These are phyloP conservation scores for Lamproptera curius DNA, from an alignment of 2,888 invertebrate species.

Conservation along the genomic window DNA sequence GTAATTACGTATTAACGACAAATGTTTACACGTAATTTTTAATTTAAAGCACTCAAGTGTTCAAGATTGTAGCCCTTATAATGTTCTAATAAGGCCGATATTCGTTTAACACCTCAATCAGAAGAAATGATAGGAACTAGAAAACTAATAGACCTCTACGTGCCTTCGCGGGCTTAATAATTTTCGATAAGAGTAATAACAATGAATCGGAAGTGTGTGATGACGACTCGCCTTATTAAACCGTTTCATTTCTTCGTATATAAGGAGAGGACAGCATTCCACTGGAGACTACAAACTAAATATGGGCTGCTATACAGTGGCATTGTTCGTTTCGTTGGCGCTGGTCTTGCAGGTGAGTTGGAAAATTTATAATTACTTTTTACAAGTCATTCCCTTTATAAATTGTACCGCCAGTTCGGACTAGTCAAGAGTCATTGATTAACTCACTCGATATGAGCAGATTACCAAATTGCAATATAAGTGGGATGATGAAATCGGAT, in stretches of 20 bases:
- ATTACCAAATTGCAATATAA: no score
- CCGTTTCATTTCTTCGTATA: slow-evolving; percentile 42
- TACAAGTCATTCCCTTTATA: no score
- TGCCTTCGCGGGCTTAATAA: slow-evolving; percentile 29
- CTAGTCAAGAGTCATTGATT: no score
- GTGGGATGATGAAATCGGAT: no score
- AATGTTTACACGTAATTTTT: not conserved
- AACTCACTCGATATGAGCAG: no score
- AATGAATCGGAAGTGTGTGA: slow-evolving; percentile 32
- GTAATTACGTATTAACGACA: slow-evolving; percentile 13
- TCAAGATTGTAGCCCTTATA: not conserved
- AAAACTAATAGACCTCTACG: slow-evolving; percentile 30
- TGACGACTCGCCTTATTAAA: slow-evolving; percentile 39
- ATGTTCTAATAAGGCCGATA: not conserved
- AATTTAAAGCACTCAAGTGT: not conserved
- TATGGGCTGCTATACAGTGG: slow-evolving; percentile 42
- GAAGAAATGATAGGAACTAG: slow-evolving; percentile 10
- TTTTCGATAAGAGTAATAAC: slow-evolving; percentile 19
- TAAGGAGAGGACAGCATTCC: slow-evolving; percentile 30
- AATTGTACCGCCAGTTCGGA: no score
- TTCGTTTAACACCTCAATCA: not conserved
- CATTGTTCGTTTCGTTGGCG: slow-evolving; percentile 35
- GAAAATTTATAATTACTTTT: no score
- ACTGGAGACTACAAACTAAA: slow-evolving; percentile 28
- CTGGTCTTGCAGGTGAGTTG: slow-evolving; percentile 52